Conservation (phyloP, 2,888 invertebrate genomes). For the Galerucella calmariensis region DNA sequence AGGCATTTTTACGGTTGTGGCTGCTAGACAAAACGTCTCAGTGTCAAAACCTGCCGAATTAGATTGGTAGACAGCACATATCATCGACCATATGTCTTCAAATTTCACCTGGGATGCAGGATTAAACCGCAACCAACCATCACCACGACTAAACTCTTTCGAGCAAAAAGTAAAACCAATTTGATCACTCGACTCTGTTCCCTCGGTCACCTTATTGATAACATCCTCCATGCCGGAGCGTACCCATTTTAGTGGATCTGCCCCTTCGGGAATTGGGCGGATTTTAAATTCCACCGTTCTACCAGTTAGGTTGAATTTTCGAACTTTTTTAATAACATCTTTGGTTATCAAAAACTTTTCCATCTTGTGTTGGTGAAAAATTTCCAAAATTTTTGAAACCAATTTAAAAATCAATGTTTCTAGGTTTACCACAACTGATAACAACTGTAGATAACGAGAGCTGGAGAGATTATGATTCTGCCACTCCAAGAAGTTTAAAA, state of each 20-base stretch:
- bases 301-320: slow-evolving; percentile 17
- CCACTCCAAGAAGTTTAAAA: no score
- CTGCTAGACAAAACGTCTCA: slow-evolving; percentile 10
- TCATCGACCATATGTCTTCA: slow-evolving; percentile 20
- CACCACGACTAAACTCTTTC: slow-evolving; percentile 10
- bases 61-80: slow-evolving; percentile 23
- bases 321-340: slow-evolving; percentile 21
- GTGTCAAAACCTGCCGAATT: slow-evolving; percentile 10
- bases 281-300: slow-evolving; percentile 26
- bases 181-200: slow-evolving; percentile 9
- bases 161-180: slow-evolving; percentile 28
- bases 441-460: no score
- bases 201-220: slow-evolving; percentile 11
- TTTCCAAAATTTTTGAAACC: no score
- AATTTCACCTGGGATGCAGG: slow-evolving; percentile 6
- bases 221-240: slow-evolving; percentile 2
- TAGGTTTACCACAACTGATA: no score
- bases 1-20: slow-evolving; percentile 20
- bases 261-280: slow-evolving; percentile 8
- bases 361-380: background rate
- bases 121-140: slow-evolving; percentile 21
- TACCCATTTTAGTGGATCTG: background rate
- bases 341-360: slow-evolving; percentile 22
- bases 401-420: no score
- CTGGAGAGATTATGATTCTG: no score